A percentile compares a stretch with the other conserved stretches of the same genome.
phyloP scores from a whole-genome alignment of 2,113 vertebrate species.

The Coryphaenoides rupestris region DNA sequence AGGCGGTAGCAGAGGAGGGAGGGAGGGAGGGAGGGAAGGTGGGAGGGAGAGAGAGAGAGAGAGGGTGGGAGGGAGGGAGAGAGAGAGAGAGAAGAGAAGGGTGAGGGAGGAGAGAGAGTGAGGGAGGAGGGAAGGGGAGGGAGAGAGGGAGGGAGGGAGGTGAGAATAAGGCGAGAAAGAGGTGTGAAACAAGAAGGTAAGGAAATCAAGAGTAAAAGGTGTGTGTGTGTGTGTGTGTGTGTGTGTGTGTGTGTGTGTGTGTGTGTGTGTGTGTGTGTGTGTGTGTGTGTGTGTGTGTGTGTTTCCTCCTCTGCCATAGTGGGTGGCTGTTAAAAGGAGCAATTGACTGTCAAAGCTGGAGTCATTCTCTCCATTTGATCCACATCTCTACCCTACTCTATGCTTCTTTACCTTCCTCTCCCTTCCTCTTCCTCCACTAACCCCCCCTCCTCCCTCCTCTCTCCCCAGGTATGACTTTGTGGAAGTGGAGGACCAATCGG shows the following conservation, averaged over 20 bases:
- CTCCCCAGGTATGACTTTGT: constrained; percentile 90
- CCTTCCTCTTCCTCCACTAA: not conserved
- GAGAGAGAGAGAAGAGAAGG: not conserved
- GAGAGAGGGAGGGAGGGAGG: not conserved
- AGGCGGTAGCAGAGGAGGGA: too few species aligned
- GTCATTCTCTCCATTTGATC: too few species aligned
- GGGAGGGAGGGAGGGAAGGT: constrained; percentile 14
- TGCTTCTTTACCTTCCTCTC: not conserved
- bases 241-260: constrained; percentile 4
- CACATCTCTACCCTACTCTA: too few species aligned
- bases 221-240: constrained; percentile 1
- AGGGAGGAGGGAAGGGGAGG: constrained; percentile 13
- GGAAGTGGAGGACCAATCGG: constrained; percentile 90
- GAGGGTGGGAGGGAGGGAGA: not conserved
- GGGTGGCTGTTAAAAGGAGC: too few species aligned
- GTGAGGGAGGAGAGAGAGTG: constrained; percentile 10
- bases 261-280: not conserved
- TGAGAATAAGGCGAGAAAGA: not conserved
- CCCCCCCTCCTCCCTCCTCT: not conserved
- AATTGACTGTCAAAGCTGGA: too few species aligned
- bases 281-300: constrained; percentile 3
- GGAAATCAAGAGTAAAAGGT: not conserved
- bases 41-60: not conserved
- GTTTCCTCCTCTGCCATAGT: too few species aligned
- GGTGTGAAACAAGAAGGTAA: not conserved